phyloP scores from a whole-genome alignment of 2,888 invertebrate species.

The Limenitis camilla region DNA sequence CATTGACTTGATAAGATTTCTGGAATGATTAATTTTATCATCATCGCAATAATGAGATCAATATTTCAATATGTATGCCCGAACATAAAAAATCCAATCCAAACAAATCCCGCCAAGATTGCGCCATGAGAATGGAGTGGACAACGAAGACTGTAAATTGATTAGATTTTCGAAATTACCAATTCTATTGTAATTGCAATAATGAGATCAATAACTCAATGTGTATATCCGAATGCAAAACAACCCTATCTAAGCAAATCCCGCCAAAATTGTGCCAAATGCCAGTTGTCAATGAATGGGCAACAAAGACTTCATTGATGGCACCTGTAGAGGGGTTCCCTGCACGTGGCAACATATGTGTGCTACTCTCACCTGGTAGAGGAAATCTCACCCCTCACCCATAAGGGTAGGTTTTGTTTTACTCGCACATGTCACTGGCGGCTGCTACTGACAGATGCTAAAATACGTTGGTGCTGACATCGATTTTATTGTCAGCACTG shows the following conservation, averaged over 20 bases:
- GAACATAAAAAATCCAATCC: slow-evolving; percentile 42
- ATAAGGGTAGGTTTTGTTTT: slow-evolving; percentile 53
- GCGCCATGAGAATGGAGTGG: no score
- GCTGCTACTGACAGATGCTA: slow-evolving; percentile 72
- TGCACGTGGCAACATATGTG: slow-evolving; percentile 64
- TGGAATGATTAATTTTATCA: not conserved
- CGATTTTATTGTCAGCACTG: slow-evolving; percentile 46
- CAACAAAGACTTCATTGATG: slow-evolving; percentile 61
- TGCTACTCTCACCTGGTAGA: slow-evolving; percentile 61
- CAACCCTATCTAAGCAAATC: slow-evolving; percentile 47
- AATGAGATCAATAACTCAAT: not conserved
- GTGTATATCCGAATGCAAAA: slow-evolving; percentile 17
- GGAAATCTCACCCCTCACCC: slow-evolving; percentile 61
- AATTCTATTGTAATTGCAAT: not conserved
- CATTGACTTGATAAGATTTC: not conserved
- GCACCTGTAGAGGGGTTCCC: slow-evolving; percentile 71
- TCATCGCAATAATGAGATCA: not conserved
- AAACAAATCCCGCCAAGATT: no score
- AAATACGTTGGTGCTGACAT: slow-evolving; percentile 67
- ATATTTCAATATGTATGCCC: not conserved
- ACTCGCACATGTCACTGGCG: slow-evolving; percentile 63
- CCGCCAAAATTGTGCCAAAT: slow-evolving; percentile 62
- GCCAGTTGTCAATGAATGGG: slow-evolving; percentile 57
- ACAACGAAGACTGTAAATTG: no score
- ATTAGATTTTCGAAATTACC: not conserved